Evolutionary conservation across 2,888 invertebrate species (phyloP).

Genomic region (Bellardia pandia): DNA sequence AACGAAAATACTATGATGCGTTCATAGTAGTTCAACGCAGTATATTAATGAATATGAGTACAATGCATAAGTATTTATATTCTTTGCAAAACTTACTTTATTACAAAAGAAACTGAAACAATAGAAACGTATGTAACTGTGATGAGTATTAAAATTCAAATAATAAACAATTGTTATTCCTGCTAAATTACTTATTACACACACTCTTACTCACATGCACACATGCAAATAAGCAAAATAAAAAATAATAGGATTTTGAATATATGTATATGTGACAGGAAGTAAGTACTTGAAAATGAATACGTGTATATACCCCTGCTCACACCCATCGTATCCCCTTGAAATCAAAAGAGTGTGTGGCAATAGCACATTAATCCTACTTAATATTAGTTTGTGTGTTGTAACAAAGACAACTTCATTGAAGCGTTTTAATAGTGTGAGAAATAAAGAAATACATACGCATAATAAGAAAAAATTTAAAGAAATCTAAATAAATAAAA

Average conservation of each 20-base stretch:
- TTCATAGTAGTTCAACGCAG: too few relatives aligned
- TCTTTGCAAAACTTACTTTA: background rate
- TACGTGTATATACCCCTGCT: background rate
- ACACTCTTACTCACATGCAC: background rate
- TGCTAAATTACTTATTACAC: background rate
- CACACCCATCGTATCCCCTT: background rate
- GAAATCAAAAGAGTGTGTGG: background rate
- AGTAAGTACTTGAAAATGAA: slow-evolving; percentile 51
- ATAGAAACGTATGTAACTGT: background rate
- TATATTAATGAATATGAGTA: too few relatives aligned
- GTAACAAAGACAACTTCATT: slow-evolving; percentile 53
- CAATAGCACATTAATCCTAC: slow-evolving; percentile 37
- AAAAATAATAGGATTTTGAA: slow-evolving; percentile 10
- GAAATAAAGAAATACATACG: background rate
- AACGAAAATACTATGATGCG: too few relatives aligned
- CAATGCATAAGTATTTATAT: background rate
- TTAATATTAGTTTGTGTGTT: slow-evolving; percentile 19
- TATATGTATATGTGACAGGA: slow-evolving; percentile 62
- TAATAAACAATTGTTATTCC: slow-evolving; percentile 28
- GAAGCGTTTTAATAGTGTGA: slow-evolving; percentile 43
- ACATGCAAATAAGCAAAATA: background rate
- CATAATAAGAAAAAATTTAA: background rate
- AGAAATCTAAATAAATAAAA: background rate
- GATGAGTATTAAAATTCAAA: slow-evolving; percentile 12
- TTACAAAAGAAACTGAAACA: background rate